Percentiles rank a stretch among this genome's conserved stretches.
These are phyloP conservation scores for Danionella cerebrum DNA, from an alignment of 2,113 vertebrate species.

Conservation along the genomic window DNA sequence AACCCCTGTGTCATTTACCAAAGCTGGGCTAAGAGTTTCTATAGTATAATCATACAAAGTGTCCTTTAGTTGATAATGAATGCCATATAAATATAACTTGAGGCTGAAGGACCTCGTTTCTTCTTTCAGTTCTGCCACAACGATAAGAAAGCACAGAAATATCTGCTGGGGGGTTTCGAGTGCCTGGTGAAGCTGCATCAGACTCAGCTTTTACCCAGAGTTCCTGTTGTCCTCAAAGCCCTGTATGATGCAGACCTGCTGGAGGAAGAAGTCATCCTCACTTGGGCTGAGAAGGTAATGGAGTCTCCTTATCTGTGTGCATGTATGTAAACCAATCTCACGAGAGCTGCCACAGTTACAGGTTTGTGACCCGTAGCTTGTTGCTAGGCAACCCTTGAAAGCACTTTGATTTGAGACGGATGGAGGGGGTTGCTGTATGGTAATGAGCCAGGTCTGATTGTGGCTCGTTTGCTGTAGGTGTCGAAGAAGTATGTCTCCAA, in stretches of 20 bases:
- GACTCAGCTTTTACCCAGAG: constrained; percentile 82
- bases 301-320: too few species aligned
- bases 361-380: neutral
- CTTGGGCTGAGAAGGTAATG: constrained; percentile 98
- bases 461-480: constrained; percentile 59
- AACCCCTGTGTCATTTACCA: too few species aligned
- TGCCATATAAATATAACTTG: too few species aligned
- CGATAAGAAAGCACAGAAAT: constrained; percentile 95
- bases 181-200: constrained; percentile 94
- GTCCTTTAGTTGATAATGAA: too few species aligned
- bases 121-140: constrained; percentile 86
- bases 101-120: too few species aligned
- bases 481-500: constrained; percentile 97
- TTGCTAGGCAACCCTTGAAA: neutral
- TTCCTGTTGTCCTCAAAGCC: constrained; percentile 91
- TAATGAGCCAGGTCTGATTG: neutral
- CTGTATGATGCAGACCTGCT: constrained; percentile 93
- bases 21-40: too few species aligned
- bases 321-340: neutral
- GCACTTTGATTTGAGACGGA: neutral
- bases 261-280: constrained; percentile 91
- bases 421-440: neutral
- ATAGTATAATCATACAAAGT: too few species aligned
- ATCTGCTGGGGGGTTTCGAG: constrained; percentile 90
- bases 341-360: neutral